These are phyloP conservation scores for Temnothorax unifasciatus DNA, from an alignment of 2,888 invertebrate genomes.

Conservation along the genomic window DNA sequence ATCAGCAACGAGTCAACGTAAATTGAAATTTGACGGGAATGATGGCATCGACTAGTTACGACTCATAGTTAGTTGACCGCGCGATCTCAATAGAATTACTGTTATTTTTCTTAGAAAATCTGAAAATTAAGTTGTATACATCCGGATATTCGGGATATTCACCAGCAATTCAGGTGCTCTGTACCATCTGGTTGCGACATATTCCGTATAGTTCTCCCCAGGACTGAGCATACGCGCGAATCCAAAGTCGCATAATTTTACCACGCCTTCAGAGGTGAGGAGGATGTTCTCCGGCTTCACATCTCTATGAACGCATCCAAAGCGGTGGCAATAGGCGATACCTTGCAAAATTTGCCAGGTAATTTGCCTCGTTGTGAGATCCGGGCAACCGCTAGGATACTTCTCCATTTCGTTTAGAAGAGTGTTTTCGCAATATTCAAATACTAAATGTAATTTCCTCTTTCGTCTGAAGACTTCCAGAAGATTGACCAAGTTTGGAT, in stretches of 20 bases:
- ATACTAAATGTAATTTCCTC: slow-evolving; percentile 98
- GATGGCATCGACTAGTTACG: no score
- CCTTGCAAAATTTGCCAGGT: slow-evolving; percentile 98
- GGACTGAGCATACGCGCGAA: slow-evolving; percentile 99
- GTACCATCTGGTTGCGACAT: slow-evolving; percentile 99
- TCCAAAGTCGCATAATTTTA: slow-evolving; percentile 99
- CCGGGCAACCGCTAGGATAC: slow-evolving; percentile 97
- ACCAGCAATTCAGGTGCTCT: slow-evolving; percentile 96
- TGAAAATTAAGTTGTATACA: background rate
- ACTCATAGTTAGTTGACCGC: background rate
- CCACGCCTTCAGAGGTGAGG: slow-evolving; percentile 96
- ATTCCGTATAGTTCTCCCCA: slow-evolving; percentile 99
- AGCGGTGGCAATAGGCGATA: slow-evolving; percentile 98
- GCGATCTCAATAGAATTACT: background rate
- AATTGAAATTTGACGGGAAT: background rate
- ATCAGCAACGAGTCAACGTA: background rate
- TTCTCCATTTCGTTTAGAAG: slow-evolving; percentile 98
- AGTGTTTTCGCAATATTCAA: slow-evolving; percentile 99
- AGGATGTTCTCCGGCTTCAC: slow-evolving; percentile 99
- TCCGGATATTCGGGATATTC: slow-evolving; percentile 67
- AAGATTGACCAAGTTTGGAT: slow-evolving; percentile 98
- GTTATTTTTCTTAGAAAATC: background rate
- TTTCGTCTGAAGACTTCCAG: slow-evolving; percentile 99
- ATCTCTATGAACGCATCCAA: slow-evolving; percentile 98
- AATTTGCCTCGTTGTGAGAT: slow-evolving; percentile 95